Base-by-base conservation (phyloP, 2,797 vertebrate species). In the Cryptoprocta ferox region DNA sequence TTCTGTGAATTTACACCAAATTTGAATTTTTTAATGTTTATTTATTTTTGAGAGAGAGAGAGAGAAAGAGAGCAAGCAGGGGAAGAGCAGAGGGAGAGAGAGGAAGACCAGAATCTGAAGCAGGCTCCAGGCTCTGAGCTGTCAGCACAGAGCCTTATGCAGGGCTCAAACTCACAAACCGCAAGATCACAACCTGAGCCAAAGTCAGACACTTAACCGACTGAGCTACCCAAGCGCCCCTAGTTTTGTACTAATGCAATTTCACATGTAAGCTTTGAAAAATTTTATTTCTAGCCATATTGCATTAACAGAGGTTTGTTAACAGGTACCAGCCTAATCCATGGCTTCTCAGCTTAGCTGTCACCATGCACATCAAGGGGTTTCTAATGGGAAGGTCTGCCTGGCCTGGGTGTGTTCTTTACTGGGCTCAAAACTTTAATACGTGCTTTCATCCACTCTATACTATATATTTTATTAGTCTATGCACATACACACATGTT, bases 211-310 rank as follows among this genome's bases (percentile, higher is more conserved):
- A 3, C 56, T 24, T 59, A 24, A 59, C 56, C 21, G 0, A 59
- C 19, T 24, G 56, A 59, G 56, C 56, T 19, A 24, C 56, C 21
- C 21, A 19, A 19, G 56, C 3, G 7, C 56, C 56, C 56, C 56
- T 21, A 48, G 15, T 71, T 84, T 84, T 48, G 35, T 85, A 26
- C 12, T 50, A 61, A 83, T 39, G 10, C 9, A 5, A 19, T 48
- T 96, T 91, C 7, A 32, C 53, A 89, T 18, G 5, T 24, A 89
- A 93, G 32, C 26, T 37, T 89, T 37, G 10, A 28, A 91, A 42
- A 79, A 75, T 98, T 98, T 79, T 37, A 5, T 66, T 89, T 91
- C n/a, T 59, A 81, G 56, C 7, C 42, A 50, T 90, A 39, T 15
- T 94, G 88, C 56, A 85, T 80, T 85, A 90, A 68, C 48, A 87